Base-by-base conservation (phyloP, 2,888 invertebrate genomes). In the Conops quadrifasciatus region DNA sequence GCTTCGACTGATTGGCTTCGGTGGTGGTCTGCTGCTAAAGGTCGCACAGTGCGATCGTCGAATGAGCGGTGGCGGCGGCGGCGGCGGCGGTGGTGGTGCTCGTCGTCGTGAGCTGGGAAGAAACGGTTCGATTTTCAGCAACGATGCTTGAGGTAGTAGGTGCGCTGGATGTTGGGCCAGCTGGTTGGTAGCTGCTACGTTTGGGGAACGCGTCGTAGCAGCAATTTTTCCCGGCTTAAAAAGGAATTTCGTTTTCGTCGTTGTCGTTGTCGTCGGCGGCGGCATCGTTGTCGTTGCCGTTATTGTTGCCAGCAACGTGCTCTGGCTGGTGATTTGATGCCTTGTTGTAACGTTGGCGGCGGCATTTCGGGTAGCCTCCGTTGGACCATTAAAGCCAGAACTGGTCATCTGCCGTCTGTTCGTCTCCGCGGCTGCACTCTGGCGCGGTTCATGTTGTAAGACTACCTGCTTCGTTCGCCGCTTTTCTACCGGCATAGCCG, bases 51-150 rank as follows among this genome's bases (percentile, higher is more conserved):
- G 84, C 47, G 86, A 86, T 75, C 86, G 83, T 74, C 83, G 82
- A 75, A 85, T 83, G 71, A 81, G 82, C 78, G 84, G 83, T 49
- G 79, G 79, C 82, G 81, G 74, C 83, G 80, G 75, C 83, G 80
- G 76, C n/a, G n/a, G 82, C 78, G 84, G 83, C 45, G 79, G 79
- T 82, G 81, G 74, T 83, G 80, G 75, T 83, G 80, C 76, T 83
- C 79, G 77, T 82, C 79, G 72, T 80, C 83, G 73, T 36, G 84
- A 81, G 78, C 81, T 84, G 83, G 86, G 86, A 81, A 86, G 84
- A 77, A 86, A 86, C 68, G 86, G 85, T 81, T 86, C 86, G 72
- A 86, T 86, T 82, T 85, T 86, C 79, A 86, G 81, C 80, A 85
- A 80, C 77, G 82, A 81, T 73, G 83, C 81, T 80, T 85, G 85